Conservation (phyloP, 2,797 vertebrate genomes). For the Onychomys torridus region DNA sequence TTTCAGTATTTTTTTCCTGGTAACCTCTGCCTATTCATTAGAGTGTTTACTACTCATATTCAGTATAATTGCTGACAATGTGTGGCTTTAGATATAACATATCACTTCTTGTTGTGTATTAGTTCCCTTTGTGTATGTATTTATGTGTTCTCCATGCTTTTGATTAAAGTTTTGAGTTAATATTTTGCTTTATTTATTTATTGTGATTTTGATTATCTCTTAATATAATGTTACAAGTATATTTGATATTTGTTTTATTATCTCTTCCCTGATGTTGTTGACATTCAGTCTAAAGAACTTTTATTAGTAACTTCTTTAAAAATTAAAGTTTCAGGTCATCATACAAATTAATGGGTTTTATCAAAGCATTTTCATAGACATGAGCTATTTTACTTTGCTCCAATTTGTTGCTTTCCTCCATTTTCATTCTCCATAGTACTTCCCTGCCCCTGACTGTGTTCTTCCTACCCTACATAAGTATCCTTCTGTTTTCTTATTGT, state of each 20-base stretch:
- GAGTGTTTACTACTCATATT: neutral
- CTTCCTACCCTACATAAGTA: neutral
- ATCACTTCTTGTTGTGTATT: neutral
- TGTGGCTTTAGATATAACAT: neutral
- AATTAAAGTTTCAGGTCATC: neutral
- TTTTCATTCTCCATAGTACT: too few species aligned
- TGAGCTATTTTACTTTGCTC: neutral
- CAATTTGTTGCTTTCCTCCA: neutral
- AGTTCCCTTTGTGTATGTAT: neutral
- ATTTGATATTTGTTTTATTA: neutral
- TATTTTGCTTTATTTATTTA: slow-evolving; percentile 2
- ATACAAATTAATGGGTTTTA: neutral
- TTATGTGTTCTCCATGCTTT: neutral
- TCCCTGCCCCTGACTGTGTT: neutral
- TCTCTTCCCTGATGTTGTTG: neutral
- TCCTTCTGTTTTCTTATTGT: neutral
- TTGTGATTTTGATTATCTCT: neutral
- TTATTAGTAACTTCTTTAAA: neutral
- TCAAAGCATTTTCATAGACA: neutral
- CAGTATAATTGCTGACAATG: neutral
- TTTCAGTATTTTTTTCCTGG: neutral
- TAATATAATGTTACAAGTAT: neutral
- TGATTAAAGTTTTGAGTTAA: neutral
- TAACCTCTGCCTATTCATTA: slow-evolving; percentile 8
- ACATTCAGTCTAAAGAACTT: neutral